Conservation (phyloP, 1,140 invertebrate species). For the Anastatus disparis region DNA sequence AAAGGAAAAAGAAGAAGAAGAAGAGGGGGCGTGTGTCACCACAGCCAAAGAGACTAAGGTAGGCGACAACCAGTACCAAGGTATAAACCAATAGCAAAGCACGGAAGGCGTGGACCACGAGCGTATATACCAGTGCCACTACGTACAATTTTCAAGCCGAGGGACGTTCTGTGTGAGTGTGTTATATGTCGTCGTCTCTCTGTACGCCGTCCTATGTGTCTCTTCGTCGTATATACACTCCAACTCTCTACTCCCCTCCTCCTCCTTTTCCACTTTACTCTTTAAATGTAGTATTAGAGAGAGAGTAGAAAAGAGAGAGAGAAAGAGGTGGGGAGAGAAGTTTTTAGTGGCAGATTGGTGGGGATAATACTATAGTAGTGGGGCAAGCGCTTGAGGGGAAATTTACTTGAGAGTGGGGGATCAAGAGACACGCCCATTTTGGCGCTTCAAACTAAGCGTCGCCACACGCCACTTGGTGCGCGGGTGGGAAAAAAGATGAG, state of each 20-base stretch:
- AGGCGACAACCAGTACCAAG: conserved; percentile 60
- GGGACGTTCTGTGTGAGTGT: conserved; percentile 48
- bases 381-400: conserved; percentile 45
- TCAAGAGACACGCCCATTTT: conserved; percentile 53
- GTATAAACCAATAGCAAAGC: conserved; percentile 60
- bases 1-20: too few relatives aligned
- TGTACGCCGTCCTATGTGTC: not conserved
- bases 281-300: too few relatives aligned
- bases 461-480: too few relatives aligned
- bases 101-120: conserved; percentile 62
- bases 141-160: too few relatives aligned
- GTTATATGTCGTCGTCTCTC: conserved; percentile 2
- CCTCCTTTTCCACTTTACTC: too few relatives aligned
- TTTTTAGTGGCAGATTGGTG: too few relatives aligned
- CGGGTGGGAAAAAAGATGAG: conserved; percentile 42
- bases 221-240: not conserved
- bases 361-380: too few relatives aligned
- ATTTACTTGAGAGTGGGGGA: conserved; percentile 45
- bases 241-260: not conserved
- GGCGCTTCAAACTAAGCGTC: too few relatives aligned
- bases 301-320: not conserved
- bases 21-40: conserved; percentile 64
- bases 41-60: too few relatives aligned
- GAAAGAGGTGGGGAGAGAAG: conserved; percentile 18
- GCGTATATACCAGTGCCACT: conserved; percentile 27